Conservation (phyloP, 2,113 vertebrate species). For the Struthidea cinerea region DNA sequence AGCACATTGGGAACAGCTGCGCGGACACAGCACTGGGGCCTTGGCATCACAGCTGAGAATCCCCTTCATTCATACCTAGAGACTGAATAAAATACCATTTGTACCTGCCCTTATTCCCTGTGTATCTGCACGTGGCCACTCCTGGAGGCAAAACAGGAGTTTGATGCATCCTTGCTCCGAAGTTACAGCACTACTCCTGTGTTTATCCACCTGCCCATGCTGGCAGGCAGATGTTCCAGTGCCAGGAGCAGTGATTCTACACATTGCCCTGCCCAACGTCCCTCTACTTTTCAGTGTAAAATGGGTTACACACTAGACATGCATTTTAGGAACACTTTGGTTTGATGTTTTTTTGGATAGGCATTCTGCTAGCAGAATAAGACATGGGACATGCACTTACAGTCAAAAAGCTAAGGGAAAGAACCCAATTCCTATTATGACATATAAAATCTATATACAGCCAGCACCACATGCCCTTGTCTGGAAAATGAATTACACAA, state of each 20-base stretch:
- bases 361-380: background rate
- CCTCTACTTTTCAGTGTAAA: background rate
- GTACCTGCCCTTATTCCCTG: background rate
- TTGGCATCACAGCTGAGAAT: background rate
- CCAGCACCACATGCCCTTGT: background rate
- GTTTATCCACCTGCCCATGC: background rate
- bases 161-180: background rate
- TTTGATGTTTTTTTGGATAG: background rate
- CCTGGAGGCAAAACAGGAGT: background rate
- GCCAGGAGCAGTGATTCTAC: background rate
- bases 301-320: background rate
- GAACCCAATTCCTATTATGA: background rate
- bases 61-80: background rate
- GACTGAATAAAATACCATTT: background rate
- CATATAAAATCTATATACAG: background rate
- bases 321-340: background rate
- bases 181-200: accelerated
- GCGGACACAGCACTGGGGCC: background rate
- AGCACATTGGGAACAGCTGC: background rate
- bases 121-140: accelerated
- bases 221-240: background rate
- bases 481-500: background rate
- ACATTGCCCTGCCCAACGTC: accelerated
- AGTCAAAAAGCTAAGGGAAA: background rate
- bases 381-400: background rate